Conservation (phyloP, 2,797 vertebrate genomes). For the Brotogeris chrysoptera region DNA sequence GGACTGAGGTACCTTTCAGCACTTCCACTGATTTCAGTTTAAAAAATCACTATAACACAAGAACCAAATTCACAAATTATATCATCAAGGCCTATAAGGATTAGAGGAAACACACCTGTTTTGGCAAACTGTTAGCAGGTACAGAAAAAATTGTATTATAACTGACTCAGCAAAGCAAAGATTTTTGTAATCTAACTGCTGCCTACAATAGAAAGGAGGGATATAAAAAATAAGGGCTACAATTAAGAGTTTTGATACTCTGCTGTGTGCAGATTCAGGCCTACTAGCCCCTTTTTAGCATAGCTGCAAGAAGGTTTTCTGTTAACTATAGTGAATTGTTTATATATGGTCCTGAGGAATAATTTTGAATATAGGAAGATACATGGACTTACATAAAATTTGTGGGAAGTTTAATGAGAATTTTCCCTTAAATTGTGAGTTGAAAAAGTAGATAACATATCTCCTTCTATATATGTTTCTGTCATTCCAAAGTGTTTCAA, state of each 20-base stretch:
- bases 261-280: neutral
- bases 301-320: neutral
- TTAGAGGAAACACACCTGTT: neutral
- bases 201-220: neutral
- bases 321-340: neutral
- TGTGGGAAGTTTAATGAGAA: neutral
- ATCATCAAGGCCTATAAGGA: neutral
- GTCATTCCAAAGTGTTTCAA: neutral
- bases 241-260: neutral
- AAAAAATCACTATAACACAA: neutral
- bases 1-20: neutral
- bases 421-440: neutral
- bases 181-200: neutral
- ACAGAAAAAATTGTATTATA: neutral
- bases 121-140: neutral
- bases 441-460: neutral
- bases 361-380: neutral
- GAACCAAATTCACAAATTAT: neutral
- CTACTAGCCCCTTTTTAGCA: neutral
- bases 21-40: neutral
- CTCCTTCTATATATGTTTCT: neutral
- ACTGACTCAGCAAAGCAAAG: neutral
- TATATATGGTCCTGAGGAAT: neutral
- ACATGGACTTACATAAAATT: neutral
- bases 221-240: neutral